Evolutionary conservation across 1,140 invertebrate genomes (phyloP).

Genomic region (Drosophila seguyi): DNA sequence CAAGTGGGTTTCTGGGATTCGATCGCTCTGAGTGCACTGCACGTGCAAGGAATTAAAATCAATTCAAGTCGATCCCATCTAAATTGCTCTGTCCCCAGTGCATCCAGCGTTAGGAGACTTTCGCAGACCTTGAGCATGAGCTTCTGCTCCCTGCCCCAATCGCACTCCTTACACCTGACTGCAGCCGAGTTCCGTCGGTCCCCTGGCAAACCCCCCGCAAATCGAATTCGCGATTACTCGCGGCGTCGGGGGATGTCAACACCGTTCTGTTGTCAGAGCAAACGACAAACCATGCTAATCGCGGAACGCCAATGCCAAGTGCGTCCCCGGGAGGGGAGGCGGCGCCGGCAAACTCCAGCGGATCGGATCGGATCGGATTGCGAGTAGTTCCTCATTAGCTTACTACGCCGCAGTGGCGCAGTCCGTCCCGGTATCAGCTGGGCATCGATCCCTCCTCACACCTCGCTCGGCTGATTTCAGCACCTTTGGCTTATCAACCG

Average conservation of each 20-base stretch:
- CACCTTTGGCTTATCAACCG: slow-evolving; percentile 61
- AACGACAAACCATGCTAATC: slow-evolving; percentile 46
- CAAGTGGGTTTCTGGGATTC: slow-evolving; percentile 31
- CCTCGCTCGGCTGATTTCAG: slow-evolving; percentile 38
- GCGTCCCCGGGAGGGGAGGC: neutral
- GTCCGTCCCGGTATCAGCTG: slow-evolving; percentile 9
- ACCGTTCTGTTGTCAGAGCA: slow-evolving; percentile 36
- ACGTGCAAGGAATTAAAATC: slow-evolving; percentile 70
- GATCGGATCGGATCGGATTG: slow-evolving; percentile 6
- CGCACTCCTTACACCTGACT: slow-evolving; percentile 22
- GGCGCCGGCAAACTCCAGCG: slow-evolving; percentile 13
- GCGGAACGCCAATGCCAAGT: slow-evolving; percentile 45
- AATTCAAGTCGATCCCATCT: slow-evolving; percentile 57
- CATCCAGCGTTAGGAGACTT: slow-evolving; percentile 10
- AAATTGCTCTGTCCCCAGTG: slow-evolving; percentile 25
- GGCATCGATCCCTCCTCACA: slow-evolving; percentile 26
- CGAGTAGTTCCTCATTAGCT: slow-evolving; percentile 8
- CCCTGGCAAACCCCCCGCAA: neutral
- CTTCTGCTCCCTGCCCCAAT: slow-evolving; percentile 30
- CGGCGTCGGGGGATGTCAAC: slow-evolving; percentile 21
- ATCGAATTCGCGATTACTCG: slow-evolving; percentile 41
- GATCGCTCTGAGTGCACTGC: slow-evolving; percentile 58
- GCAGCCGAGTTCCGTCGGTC: too few species aligned
- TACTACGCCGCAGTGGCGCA: slow-evolving; percentile 14
- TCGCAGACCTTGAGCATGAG: slow-evolving; percentile 18